Evolutionary conservation across 2,113 vertebrate genomes (phyloP).

Genomic region (Engraulis encrasicolus): DNA sequence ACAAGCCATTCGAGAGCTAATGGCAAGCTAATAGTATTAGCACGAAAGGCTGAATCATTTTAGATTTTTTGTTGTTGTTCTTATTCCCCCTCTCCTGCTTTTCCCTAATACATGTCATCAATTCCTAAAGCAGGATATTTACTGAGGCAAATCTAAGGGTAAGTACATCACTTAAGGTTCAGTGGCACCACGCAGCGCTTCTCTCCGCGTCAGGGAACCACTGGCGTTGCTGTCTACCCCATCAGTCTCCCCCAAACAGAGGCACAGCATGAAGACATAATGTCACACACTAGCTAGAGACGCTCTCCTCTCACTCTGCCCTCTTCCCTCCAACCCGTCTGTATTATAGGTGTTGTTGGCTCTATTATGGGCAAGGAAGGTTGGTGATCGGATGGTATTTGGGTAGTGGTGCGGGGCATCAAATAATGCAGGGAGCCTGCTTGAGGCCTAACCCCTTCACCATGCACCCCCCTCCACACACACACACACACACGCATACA

Average conservation of each 20-base stretch:
- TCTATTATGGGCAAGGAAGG: neutral
- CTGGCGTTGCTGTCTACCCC: neutral
- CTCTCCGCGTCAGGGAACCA: neutral
- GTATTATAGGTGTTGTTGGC: neutral
- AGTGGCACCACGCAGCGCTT: neutral
- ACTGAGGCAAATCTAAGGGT: constrained; percentile 40
- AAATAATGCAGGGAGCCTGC: constrained; percentile 26
- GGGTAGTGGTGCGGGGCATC: neutral
- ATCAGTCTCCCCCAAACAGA: constrained; percentile 27
- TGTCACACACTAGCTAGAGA: neutral
- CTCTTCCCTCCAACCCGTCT: constrained; percentile 21
- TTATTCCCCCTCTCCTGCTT: neutral
- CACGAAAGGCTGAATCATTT: constrained; percentile 39
- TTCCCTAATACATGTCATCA: constrained; percentile 53
- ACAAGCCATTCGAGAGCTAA: constrained; percentile 46
- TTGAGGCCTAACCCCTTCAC: neutral
- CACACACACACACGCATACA: too few relatives aligned
- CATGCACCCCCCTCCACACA: too few relatives aligned
- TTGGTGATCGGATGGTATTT: neutral
- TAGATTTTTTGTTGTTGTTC: neutral
- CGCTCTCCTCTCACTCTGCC: constrained; percentile 18
- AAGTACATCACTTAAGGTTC: constrained; percentile 46
- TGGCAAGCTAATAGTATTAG: constrained; percentile 48
- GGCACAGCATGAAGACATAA: neutral
- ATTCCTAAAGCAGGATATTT: constrained; percentile 50